phyloP scores from a whole-genome alignment of 2,797 vertebrate genomes.

The Chloroceryle amazona region DNA sequence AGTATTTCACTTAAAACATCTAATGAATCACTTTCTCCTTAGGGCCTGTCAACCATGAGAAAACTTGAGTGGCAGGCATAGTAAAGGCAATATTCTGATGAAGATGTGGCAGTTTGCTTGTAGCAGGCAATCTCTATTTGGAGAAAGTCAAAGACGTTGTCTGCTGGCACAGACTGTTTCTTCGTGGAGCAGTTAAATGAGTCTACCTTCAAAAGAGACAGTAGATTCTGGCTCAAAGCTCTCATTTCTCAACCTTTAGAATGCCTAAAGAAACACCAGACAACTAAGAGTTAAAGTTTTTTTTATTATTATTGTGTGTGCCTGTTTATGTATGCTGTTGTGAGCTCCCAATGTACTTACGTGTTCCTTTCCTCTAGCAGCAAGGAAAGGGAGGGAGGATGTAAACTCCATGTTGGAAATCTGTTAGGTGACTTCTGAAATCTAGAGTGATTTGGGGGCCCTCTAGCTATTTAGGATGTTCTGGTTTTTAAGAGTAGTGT shows the following conservation, averaged over 20 bases:
- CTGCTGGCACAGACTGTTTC: not conserved
- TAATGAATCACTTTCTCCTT: not conserved
- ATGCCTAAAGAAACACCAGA: not conserved
- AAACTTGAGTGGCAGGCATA: accelerated
- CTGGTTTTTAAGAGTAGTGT: not conserved
- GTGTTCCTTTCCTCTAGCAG: not conserved
- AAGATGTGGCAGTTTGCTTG: not conserved
- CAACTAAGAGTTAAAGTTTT: not conserved
- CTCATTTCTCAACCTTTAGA: not conserved
- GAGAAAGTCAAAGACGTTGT: not conserved
- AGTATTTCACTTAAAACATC: not conserved
- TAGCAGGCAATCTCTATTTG: not conserved
- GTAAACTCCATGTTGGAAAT: not conserved
- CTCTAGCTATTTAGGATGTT: not conserved
- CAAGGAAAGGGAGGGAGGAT: not conserved
- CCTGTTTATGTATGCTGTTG: not conserved
- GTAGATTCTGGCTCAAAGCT: not conserved
- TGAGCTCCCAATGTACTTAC: not conserved
- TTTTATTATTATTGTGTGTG: not conserved
- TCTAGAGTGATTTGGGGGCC: not conserved
- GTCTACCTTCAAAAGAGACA: not conserved
- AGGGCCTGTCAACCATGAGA: not conserved
- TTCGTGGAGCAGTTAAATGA: not conserved
- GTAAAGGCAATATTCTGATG: not conserved
- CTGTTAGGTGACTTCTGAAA: not conserved